Conservation (phyloP, 2,888 invertebrate genomes). For the Archips xylosteana region DNA sequence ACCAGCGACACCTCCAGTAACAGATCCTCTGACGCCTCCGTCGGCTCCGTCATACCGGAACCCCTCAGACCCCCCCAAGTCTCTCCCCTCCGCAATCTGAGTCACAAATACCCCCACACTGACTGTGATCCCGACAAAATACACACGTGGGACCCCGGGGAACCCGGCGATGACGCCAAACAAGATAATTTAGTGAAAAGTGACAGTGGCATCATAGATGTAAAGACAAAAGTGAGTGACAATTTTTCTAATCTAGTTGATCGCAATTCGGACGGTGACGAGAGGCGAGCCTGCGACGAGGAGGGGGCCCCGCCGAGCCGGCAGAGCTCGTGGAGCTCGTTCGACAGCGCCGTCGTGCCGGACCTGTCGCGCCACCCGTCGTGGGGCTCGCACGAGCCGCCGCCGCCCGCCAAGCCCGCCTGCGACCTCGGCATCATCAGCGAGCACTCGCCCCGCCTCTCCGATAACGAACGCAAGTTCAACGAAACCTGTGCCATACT, state of each 20-base stretch:
- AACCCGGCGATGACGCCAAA: constrained; percentile 67
- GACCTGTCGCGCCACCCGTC: constrained; percentile 92
- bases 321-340: constrained; percentile 92
- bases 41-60: constrained; percentile 49
- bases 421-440: constrained; percentile 73
- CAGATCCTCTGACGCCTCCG: constrained; percentile 52
- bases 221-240: constrained; percentile 84
- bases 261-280: constrained; percentile 86
- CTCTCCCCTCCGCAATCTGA: constrained; percentile 64
- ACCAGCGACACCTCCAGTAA: constrained; percentile 53
- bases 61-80: constrained; percentile 52
- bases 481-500: constrained; percentile 87
- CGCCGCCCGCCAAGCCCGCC: constrained; percentile 52
- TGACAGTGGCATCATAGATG: constrained; percentile 81
- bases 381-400: constrained; percentile 89
- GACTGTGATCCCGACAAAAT: constrained; percentile 79
- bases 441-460: constrained; percentile 66
- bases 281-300: constrained; percentile 64
- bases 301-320: constrained; percentile 77
- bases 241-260: constrained; percentile 90
- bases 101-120: constrained; percentile 62
- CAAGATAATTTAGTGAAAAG: constrained; percentile 80
- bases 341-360: constrained; percentile 91
- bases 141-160: constrained; percentile 90
- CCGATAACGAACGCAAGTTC: constrained; percentile 77